Conservation (phyloP, 2,888 invertebrate species). For the Leptopterna dolabrata region DNA sequence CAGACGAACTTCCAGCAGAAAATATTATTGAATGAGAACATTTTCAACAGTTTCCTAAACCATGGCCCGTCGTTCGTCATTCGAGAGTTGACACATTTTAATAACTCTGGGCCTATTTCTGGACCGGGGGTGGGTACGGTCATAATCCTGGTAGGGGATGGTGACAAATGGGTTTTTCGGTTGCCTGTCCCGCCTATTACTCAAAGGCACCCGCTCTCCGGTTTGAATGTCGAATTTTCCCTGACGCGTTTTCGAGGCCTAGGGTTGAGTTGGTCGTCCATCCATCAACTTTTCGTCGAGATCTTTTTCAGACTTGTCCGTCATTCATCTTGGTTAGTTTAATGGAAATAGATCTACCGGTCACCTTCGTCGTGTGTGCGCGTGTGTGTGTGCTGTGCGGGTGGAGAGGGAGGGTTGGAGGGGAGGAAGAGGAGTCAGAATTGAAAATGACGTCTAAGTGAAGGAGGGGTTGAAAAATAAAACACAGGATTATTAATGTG, state of each 20-base stretch:
- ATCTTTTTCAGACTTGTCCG: not conserved
- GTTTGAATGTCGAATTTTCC: constrained; percentile 43
- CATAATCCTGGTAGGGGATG: not conserved
- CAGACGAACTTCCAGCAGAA: no score
- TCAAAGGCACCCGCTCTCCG: constrained; percentile 27
- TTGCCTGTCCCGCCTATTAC: constrained; percentile 7
- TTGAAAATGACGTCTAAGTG: no score
- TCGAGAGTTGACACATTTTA: not conserved
- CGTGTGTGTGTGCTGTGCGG: no score
- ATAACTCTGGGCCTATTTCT: not conserved
- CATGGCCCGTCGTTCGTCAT: not conserved
- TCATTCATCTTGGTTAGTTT: constrained; percentile 46
- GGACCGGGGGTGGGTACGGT: not conserved
- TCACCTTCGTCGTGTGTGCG: not conserved
- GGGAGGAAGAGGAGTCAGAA: no score
- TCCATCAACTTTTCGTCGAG: constrained; percentile 40
- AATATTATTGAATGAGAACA: not conserved
- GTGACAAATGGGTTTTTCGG: constrained; percentile 24
- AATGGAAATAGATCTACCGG: constrained; percentile 46
- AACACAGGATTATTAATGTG: no score
- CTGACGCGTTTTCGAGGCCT: not conserved
- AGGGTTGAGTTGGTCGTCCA: no score
- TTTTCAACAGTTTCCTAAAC: not conserved
- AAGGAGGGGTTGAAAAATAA: no score
- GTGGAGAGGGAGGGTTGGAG: no score